Base-by-base conservation (phyloP, 2,113 vertebrate species). In the Nothoprocta perdicaria region DNA sequence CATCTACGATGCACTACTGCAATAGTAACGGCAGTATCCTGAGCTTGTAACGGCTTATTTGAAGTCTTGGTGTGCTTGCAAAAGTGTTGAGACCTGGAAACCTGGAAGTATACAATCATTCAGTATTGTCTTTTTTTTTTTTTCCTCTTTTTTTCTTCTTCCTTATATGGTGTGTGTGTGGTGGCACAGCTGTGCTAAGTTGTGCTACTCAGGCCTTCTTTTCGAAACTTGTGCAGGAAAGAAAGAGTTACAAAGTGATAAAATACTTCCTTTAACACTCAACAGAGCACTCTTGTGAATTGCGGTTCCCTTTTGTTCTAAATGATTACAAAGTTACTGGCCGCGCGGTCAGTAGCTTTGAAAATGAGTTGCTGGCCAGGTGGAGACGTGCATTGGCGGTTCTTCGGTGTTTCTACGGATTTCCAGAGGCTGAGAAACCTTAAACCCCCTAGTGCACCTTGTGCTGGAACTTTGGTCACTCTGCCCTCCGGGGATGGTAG, bases 261-360 rank as follows among this genome's bases (percentile, higher is more conserved):
- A 18, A 26, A 12, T 2, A 1, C 33, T 77, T 57, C 4, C 41
- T 50, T 40, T 14, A 29, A 1, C 3, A 1, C 16, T 14, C 35
- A 38, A 38, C 7, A 38, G 65, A 61, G 40, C 9, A 1, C 66
- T 31, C 7, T 40, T 48, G 14, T 6, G 52, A 6, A 1, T 9
- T 86, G 67, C 68, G 61, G 23, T 33, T n/a, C 5, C 0, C 9
- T 0, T 15, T 60, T 38, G 0, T 2, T 52, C 10, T n/a, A 5
- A 10, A 11, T 29, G 33, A 38, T 9, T 60, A 33, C 83, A 83
- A 46, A 58, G 62, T 58, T 86, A 2, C 5, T 89, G 31, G 27
- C 78, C 69, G n/a, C 52, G 3, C 12, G 1, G 4, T 35, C 45
- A 62, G 0, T 4, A 58, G 72, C 55, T 77, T 61, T 38, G 1